Base-by-base conservation (phyloP, 2,797 vertebrate species). In the Periparus ater region DNA sequence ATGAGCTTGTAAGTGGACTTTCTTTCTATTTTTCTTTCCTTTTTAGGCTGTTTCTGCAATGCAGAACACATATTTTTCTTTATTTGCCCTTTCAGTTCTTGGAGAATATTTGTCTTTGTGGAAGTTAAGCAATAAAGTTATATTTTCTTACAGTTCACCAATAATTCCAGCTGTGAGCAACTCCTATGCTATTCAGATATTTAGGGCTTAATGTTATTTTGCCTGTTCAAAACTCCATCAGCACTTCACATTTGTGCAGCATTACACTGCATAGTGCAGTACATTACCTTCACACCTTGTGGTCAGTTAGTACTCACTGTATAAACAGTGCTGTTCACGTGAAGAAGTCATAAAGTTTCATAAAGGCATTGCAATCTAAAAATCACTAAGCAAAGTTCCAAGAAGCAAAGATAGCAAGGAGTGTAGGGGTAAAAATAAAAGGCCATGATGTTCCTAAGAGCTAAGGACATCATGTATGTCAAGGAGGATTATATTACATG, bases 101-200 rank as follows among this genome's bases (percentile, higher is more conserved):
- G 67, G 91, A 76, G 93, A 88, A 80, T 88, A 78, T 93, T 96
- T 85, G 34, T 85, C 90, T 88, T 93, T 95, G 62, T 92, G 70
- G 81, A 94, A 92, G 57, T 84, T 92, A 67, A 93, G 85, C 83
- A 90, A 87, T 68, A 79, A 88, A 87, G 80, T 94, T 66, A n/a
- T 84, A 63, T 96, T 82, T 85, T 36, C 88, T 89, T 86, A 75
- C 40, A 80, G 70, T 85, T 96, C 78, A 70, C 32, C 81, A 95
- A 18, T 48, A 92, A 60, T 30, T n/a, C 50, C 51, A 94, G 47
- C 71, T 82, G 75, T 88, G 80, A 94, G 66, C 29, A 76, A 65
- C 38, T 78, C 47, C 80, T 89, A 73, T 54, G 67, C 45, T 96
- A 22, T 68, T 91, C 70, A 36, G 19, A 62, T 95, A 62, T 77